A percentile compares a stretch with the other conserved stretches of the same genome.
phyloP scores from a whole-genome alignment of 1,140 invertebrate genomes.

The Mizuhopecten yessoensis region DNA sequence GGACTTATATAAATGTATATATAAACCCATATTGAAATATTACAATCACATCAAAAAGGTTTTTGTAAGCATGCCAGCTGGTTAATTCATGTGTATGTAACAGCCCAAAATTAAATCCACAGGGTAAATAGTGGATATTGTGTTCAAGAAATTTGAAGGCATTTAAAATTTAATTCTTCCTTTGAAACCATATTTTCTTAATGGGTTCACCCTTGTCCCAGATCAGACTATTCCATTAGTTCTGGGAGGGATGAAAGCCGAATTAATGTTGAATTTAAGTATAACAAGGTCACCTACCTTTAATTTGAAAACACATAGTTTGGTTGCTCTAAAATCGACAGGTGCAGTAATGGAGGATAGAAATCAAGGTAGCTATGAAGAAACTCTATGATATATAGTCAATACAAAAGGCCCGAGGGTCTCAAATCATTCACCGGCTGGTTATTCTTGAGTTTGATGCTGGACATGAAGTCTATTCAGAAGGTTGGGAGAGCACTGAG shows the following conservation, averaged over 20 bases:
- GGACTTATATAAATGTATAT: neutral
- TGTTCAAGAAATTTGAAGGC: neutral
- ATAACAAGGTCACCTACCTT: too few species aligned
- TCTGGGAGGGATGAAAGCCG: neutral
- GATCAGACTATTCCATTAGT: neutral
- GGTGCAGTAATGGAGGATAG: too few species aligned
- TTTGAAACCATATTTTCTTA: neutral
- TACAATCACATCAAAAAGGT: neutral
- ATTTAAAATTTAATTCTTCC: neutral
- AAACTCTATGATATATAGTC: too few species aligned
- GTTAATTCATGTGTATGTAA: neutral
- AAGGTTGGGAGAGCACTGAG: too few species aligned
- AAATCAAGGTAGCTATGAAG: too few species aligned
- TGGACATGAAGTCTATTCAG: too few species aligned
- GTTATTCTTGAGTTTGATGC: too few species aligned
- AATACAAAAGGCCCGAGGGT: too few species aligned
- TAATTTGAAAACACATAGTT: too few species aligned
- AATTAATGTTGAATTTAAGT: too few species aligned
- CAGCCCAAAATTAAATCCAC: neutral
- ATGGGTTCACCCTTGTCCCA: neutral
- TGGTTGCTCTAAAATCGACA: too few species aligned
- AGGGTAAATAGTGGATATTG: neutral
- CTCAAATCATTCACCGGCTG: too few species aligned
- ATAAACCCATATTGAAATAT: neutral
- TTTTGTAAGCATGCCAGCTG: conserved; percentile 30